phyloP scores from a whole-genome alignment of 2,113 vertebrate species.

The Clinocottus analis region DNA sequence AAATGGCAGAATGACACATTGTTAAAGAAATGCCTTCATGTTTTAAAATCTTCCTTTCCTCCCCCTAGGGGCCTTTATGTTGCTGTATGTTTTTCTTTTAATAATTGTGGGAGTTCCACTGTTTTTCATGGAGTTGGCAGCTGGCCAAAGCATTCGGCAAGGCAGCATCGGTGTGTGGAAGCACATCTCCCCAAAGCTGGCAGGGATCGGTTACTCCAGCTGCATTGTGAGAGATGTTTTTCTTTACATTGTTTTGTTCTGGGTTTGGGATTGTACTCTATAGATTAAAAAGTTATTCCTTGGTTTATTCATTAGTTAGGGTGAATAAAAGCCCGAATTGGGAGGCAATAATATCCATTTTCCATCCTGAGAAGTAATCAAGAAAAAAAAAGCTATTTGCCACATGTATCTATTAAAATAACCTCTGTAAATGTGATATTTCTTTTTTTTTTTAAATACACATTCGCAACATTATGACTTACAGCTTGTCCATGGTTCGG shows the following conservation, averaged over 20 bases:
- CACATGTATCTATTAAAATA: too few species aligned
- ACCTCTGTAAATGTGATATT: too few species aligned
- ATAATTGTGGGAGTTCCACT: slow-evolving; percentile 83
- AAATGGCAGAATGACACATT: background rate
- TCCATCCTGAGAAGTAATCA: too few species aligned
- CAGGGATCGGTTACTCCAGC: slow-evolving; percentile 87
- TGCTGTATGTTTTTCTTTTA: slow-evolving; percentile 83
- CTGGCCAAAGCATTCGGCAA: slow-evolving; percentile 85
- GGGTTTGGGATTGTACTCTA: background rate
- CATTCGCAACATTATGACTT: background rate
- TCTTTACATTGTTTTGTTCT: background rate
- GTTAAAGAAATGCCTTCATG: background rate
- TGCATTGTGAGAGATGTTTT: slow-evolving; percentile 81
- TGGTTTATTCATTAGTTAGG: background rate
- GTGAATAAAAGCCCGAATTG: background rate
- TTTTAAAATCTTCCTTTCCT: slow-evolving; percentile 6
- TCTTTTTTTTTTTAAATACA: background rate
- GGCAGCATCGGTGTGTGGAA: slow-evolving; percentile 87
- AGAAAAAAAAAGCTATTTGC: too few species aligned
- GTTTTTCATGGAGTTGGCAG: slow-evolving; percentile 89
- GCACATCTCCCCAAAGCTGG: slow-evolving; percentile 84
- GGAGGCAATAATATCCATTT: background rate
- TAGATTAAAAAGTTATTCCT: background rate
- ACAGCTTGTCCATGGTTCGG: background rate
- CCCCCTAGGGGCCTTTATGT: slow-evolving; percentile 80